Conservation (phyloP, 1,140 invertebrate genomes). For the Cydia amplana region DNA sequence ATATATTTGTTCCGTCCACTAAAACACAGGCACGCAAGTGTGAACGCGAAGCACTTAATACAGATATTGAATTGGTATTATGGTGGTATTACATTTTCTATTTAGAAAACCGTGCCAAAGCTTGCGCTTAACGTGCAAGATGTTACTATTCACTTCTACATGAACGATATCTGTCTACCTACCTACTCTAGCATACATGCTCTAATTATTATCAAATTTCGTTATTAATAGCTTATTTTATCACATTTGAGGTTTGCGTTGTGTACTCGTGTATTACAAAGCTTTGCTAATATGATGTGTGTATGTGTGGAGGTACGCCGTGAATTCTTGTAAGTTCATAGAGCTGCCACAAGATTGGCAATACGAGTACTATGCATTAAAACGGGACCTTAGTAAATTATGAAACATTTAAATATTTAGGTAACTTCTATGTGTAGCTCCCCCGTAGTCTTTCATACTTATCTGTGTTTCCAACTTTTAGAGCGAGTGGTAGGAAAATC, state of each 20-base stretch:
- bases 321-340: too few species aligned
- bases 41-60: neutral
- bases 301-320: too few species aligned
- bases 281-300: neutral
- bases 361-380: too few species aligned
- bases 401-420: too few species aligned
- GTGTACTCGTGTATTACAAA: neutral
- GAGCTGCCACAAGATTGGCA: too few species aligned
- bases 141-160: conserved; percentile 64
- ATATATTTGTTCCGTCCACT: neutral
- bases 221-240: neutral
- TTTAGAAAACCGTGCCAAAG: conserved; percentile 30
- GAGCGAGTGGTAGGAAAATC: conserved; percentile 71
- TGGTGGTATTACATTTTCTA: neutral
- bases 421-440: neutral
- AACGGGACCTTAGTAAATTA: too few species aligned
- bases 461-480: conserved; percentile 56
- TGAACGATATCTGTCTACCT: conserved; percentile 43
- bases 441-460: conserved; percentile 51
- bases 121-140: conserved; percentile 72
- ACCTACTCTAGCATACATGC: conserved; percentile 25
- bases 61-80: neutral
- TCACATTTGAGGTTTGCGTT: neutral
- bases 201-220: conserved; percentile 16
- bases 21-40: neutral